Percentiles rank a stretch among this genome's conserved stretches.
These are phyloP conservation scores for Hippocampus guttulatus DNA, from an alignment of 2,113 vertebrate genomes.

Conservation along the genomic window DNA sequence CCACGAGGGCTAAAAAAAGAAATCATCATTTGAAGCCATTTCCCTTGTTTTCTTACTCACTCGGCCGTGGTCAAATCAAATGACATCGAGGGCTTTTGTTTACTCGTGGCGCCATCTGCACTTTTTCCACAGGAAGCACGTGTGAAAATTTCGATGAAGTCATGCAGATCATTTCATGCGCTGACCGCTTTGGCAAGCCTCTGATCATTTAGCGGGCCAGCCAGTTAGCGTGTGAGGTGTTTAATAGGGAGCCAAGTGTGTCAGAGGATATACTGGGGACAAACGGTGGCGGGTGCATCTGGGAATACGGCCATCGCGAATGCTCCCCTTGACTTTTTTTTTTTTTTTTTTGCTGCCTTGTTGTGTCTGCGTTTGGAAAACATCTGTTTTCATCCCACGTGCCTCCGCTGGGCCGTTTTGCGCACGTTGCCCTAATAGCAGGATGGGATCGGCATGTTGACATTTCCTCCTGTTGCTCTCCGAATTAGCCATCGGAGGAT, in stretches of 20 bases:
- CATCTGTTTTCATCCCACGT: slow-evolving; percentile 35
- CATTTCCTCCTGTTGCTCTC: neutral
- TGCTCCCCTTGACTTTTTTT: slow-evolving; percentile 34
- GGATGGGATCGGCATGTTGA: neutral
- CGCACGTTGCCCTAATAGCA: neutral
- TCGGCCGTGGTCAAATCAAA: too few species aligned
- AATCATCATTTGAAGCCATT: too few species aligned
- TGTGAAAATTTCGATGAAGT: too few species aligned
- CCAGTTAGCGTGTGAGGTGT: slow-evolving; percentile 11
- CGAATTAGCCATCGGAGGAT: neutral
- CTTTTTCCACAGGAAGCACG: too few species aligned
- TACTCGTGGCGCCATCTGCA: too few species aligned
- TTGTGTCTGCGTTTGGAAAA: slow-evolving; percentile 46
- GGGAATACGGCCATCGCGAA: slow-evolving; percentile 44
- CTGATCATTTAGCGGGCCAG: slow-evolving; percentile 2
- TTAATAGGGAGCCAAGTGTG: slow-evolving; percentile 46
- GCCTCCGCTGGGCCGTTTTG: neutral
- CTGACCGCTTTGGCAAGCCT: too few species aligned
- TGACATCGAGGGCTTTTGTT: too few species aligned
- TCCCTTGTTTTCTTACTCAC: too few species aligned
- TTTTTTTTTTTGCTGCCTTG: slow-evolving; percentile 4
- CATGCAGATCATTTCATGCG: too few species aligned
- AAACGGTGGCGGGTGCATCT: slow-evolving; percentile 21
- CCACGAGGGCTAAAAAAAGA: too few species aligned
- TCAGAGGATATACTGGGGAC: slow-evolving; percentile 43